phyloP scores from a whole-genome alignment of 2,113 vertebrate genomes.

The Phylloscopus trochiloides region DNA sequence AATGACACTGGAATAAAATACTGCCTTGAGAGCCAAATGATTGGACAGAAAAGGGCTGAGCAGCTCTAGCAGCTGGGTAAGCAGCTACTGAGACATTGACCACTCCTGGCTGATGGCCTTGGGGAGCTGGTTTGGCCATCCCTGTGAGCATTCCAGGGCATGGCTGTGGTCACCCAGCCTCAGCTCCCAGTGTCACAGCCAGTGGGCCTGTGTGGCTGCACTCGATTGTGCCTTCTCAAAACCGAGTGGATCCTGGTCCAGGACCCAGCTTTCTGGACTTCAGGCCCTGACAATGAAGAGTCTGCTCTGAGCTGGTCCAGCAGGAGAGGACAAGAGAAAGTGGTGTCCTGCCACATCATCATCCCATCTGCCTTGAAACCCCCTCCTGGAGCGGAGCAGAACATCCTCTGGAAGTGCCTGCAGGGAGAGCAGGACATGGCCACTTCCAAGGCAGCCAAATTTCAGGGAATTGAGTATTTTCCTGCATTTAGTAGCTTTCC shows the following conservation, averaged over 20 bases:
- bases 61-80: background rate
- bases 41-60: background rate
- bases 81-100: background rate
- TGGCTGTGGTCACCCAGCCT: background rate
- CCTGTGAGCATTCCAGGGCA: background rate
- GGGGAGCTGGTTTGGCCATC: background rate
- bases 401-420: background rate
- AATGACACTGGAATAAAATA: background rate
- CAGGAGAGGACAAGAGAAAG: background rate
- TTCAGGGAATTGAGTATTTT: background rate
- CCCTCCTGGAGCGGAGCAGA: background rate
- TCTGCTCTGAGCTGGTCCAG: background rate
- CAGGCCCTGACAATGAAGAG: background rate
- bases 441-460: background rate
- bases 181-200: background rate
- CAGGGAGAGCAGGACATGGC: background rate
- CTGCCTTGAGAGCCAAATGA: background rate
- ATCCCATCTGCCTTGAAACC: background rate
- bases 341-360: background rate
- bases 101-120: background rate
- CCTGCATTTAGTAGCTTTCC: background rate
- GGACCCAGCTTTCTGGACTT: background rate
- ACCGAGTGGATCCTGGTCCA: accelerated
- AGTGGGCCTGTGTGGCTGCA: accelerated
- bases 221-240: background rate